Evolutionary conservation across 2,888 invertebrate genomes (phyloP).

Genomic region (Drosophila fungiperda): DNA sequence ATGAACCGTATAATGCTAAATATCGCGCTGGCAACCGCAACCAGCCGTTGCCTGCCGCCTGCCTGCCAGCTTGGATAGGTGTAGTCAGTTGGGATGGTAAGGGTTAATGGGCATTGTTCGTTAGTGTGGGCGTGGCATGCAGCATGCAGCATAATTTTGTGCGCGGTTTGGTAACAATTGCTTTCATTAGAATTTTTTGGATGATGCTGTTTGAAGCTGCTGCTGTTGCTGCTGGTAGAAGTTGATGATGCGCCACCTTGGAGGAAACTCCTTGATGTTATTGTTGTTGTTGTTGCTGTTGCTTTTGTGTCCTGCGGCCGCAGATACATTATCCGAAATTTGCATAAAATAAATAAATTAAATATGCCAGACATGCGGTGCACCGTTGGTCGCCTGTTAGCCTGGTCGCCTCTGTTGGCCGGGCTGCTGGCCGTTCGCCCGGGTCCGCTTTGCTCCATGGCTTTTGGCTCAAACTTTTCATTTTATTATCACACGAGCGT

Average conservation of each 20-base stretch:
- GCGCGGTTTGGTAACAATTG: slow-evolving; percentile 81
- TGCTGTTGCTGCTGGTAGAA: not conserved
- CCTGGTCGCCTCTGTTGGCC: slow-evolving; percentile 13
- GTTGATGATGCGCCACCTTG: slow-evolving; percentile 59
- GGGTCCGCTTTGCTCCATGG: slow-evolving; percentile 28
- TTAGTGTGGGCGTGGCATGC: slow-evolving; percentile 52
- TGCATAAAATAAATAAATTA: slow-evolving; percentile 85
- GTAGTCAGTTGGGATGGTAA: not conserved
- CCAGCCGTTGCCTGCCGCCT: slow-evolving; percentile 55
- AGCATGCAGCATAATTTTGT: slow-evolving; percentile 76
- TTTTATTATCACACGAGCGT: slow-evolving; percentile 77
- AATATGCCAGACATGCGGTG: slow-evolving; percentile 82
- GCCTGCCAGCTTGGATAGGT: slow-evolving; percentile 19
- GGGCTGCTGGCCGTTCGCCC: slow-evolving; percentile 17
- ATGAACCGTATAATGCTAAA: slow-evolving; percentile 80
- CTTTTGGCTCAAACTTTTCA: slow-evolving; percentile 68
- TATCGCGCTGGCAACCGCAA: slow-evolving; percentile 74
- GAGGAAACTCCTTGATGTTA: slow-evolving; percentile 68
- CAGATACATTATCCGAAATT: slow-evolving; percentile 83
- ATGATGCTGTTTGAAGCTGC: slow-evolving; percentile 24
- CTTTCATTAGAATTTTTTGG: slow-evolving; percentile 77
- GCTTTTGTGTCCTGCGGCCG: slow-evolving; percentile 77
- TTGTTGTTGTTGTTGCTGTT: slow-evolving; percentile 56
- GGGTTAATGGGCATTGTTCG: not conserved
- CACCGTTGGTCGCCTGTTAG: slow-evolving; percentile 69